phyloP scores from a whole-genome alignment of 2,113 vertebrate species.

The Coryphaenoides rupestris region DNA sequence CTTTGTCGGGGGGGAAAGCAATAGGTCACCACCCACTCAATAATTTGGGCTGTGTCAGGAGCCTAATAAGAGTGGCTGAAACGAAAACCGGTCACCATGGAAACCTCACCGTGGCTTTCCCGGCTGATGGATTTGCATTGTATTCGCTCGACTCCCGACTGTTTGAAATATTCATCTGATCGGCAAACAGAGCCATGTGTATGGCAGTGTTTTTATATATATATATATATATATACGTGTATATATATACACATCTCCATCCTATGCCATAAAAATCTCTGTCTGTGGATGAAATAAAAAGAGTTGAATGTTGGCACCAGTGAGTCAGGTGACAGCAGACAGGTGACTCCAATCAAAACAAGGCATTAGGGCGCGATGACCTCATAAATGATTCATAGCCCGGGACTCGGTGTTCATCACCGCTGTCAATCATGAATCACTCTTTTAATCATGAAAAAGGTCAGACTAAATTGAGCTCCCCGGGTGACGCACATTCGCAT shows the following conservation, averaged over 20 bases:
- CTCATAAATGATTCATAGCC: slow-evolving; percentile 35
- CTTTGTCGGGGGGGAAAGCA: no score
- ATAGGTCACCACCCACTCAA: background rate
- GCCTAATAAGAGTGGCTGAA: background rate
- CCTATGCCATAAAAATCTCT: slow-evolving; percentile 6
- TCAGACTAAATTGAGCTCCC: slow-evolving; percentile 35
- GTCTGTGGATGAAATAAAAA: background rate
- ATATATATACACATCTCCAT: slow-evolving; percentile 3
- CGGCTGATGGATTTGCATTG: slow-evolving; percentile 28
- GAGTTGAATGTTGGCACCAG: background rate
- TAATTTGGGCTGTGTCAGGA: background rate
- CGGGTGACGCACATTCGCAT: slow-evolving; percentile 18
- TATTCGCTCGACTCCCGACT: slow-evolving; percentile 24
- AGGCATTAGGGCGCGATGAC: slow-evolving; percentile 10
- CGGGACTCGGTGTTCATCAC: slow-evolving; percentile 26
- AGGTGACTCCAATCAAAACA: slow-evolving; percentile 36
- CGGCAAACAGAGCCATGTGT: slow-evolving; percentile 6
- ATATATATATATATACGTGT: slow-evolving; percentile 1
- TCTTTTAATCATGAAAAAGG: slow-evolving; percentile 35
- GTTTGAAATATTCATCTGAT: slow-evolving; percentile 27
- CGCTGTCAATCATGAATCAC: slow-evolving; percentile 19
- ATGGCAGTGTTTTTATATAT: background rate
- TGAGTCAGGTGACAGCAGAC: slow-evolving; percentile 9
- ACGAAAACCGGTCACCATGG: slow-evolving; percentile 10
- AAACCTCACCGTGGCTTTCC: slow-evolving; percentile 13